Conservation (phyloP, 2,888 invertebrate genomes). For the Sycophila texana region DNA sequence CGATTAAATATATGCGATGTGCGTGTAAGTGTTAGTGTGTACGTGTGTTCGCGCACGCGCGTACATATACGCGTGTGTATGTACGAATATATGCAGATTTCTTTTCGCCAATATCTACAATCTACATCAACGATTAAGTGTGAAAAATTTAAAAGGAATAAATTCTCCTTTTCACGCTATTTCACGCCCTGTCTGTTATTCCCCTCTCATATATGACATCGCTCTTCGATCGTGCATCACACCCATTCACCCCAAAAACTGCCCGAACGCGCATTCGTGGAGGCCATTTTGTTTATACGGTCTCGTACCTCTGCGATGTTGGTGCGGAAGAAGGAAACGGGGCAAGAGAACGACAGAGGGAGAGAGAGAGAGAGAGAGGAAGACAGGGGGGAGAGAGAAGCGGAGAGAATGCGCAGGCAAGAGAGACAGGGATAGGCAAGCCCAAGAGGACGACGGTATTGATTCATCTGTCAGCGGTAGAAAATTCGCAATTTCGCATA, state of each 20-base stretch:
- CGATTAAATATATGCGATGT: too few relatives aligned
- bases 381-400: constrained; percentile 8
- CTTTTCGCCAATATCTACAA: too few relatives aligned
- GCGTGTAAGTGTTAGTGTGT: too few relatives aligned
- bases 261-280: constrained; percentile 32
- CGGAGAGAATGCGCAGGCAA: constrained; percentile 21
- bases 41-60: too few relatives aligned
- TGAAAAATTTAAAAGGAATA: too few relatives aligned
- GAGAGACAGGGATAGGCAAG: constrained; percentile 1
- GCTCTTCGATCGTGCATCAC: background rate
- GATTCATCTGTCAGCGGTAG: constrained; percentile 72
- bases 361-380: constrained; percentile 1
- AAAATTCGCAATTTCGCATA: constrained; percentile 55
- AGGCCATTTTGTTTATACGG: constrained; percentile 53
- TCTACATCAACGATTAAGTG: too few relatives aligned
- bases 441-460: constrained; percentile 63
- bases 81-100: too few relatives aligned
- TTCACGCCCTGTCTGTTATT: background rate
- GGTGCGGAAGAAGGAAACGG: constrained; percentile 51
- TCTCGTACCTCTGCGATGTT: constrained; percentile 5
- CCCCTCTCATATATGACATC: background rate
- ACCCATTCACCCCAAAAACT: constrained; percentile 12
- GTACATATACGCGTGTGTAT: too few relatives aligned
- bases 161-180: too few relatives aligned
- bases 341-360: constrained; percentile 3